Conservation (phyloP, 2,797 vertebrate species). For the Acanthopagrus latus region DNA sequence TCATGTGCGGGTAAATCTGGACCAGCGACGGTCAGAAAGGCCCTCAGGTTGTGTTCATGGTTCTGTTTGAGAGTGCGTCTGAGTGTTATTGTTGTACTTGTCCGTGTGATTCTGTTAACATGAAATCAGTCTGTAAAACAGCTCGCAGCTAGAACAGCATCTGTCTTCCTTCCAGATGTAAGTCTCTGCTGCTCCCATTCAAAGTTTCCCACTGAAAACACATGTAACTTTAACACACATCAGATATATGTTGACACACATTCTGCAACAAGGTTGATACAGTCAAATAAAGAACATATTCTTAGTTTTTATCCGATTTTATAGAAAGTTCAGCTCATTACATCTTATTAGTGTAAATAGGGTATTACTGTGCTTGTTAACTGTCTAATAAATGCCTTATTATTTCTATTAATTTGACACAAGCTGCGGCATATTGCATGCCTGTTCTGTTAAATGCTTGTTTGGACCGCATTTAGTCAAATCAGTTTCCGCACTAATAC, state of each 20-base stretch:
- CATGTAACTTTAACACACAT: not conserved
- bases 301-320: too few species aligned
- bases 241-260: not conserved
- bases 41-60: not conserved
- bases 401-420: too few species aligned
- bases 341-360: too few species aligned
- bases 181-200: conserved; percentile 11
- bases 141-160: conserved; percentile 25
- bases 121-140: conserved; percentile 20
- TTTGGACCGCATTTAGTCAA: not conserved
- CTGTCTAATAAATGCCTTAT: too few species aligned
- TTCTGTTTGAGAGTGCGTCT: not conserved
- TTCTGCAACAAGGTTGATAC: not conserved
- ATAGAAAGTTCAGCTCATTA: too few species aligned
- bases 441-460: not conserved
- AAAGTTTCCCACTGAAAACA: conserved; percentile 21
- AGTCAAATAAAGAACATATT: too few species aligned
- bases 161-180: conserved; percentile 42
- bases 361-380: too few species aligned
- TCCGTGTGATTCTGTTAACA: conserved; percentile 7
- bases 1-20: not conserved
- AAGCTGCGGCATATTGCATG: too few species aligned
- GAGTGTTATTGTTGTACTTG: not conserved
- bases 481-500: not conserved
- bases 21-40: not conserved